Conservation (phyloP, 2,797 vertebrate genomes). For the Chiloscyllium punctatum region DNA sequence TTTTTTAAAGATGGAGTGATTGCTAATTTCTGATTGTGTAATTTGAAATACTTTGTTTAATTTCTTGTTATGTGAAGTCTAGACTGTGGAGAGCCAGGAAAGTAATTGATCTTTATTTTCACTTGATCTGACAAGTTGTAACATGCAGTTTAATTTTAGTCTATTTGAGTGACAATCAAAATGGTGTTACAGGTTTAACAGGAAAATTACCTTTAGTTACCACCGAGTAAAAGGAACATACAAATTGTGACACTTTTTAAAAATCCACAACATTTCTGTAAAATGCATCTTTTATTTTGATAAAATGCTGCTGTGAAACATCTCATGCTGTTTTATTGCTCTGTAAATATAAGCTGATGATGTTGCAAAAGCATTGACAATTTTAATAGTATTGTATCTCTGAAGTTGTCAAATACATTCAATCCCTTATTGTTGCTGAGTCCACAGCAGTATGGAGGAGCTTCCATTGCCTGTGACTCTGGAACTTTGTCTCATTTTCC, state of each 20-base stretch:
- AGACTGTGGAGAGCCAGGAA: not conserved
- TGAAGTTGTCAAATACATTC: not conserved
- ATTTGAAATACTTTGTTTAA: not conserved
- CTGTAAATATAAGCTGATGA: not conserved
- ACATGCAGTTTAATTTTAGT: not conserved
- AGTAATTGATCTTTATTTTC: not conserved
- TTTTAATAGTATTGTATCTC: not conserved
- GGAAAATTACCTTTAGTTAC: not conserved
- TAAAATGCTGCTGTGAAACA: not conserved
- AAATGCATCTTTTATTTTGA: not conserved
- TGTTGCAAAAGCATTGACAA: not conserved
- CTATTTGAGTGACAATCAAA: too few relatives aligned
- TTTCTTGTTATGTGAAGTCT: not conserved
- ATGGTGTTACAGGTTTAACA: not conserved
- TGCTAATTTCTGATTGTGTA: not conserved
- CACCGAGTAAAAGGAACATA: not conserved
- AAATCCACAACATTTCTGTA: constrained; percentile 3
- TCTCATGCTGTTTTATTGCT: not conserved
- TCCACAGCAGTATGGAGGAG: not conserved
- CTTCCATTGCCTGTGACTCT: not conserved
- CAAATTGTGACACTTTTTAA: not conserved
- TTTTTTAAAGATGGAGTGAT: not conserved
- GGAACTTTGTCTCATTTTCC: not conserved
- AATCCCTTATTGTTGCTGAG: not conserved
- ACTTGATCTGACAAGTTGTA: not conserved